Evolutionary conservation across 2,888 invertebrate species (phyloP), one percentile per base, ranked within the genome.

Genomic region (Drosophila mayaguana): DNA sequence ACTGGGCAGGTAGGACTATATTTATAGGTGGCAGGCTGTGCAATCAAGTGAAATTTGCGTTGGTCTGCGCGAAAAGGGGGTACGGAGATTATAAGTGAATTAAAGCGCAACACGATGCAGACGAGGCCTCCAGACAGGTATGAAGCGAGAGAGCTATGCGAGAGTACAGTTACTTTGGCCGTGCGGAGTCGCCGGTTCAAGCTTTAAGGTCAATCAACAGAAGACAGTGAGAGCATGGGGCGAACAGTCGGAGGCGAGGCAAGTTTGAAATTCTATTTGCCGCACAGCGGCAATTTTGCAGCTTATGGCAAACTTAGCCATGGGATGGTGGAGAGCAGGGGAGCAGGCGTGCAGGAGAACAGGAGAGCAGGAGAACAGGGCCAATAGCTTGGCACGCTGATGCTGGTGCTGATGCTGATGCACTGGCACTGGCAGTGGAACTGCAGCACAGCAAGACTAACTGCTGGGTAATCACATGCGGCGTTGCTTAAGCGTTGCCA

Each of bases 391-490:
- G 65, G 71, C 48, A 67, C 62, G 62, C 59, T 71, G 61, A 78
- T 73, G 61, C 59, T 71, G 61, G 75, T 73, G 61, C 59, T 71
- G 61, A 78, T 73, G 63, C 55, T 74, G 74, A 65, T 74, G 65
- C 73, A 67, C 61, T 62, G 63, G 66, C 59, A 40, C 32, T 48
- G 46, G 32, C 11, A 11, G 53, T 61, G 63, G 65, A 46, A 34
- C 32, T 54, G 63, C 60, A 45, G 63, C 43, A 51, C 65, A 51
- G 71, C 70, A 67, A 83, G 81, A 88, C 88, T 80, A 86, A 86
- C 85, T 88, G 85, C 89, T 83, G 87, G 84, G 87, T 86, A 86
- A 88, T 88, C 89, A 78, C 89, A 88, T 86, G 86, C 89, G 85
- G 84, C 70, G 87, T 81, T 77, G 73, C 83, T 88, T 77, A 75